phyloP scores from a whole-genome alignment of 2,797 vertebrate genomes.

The Eleutherodactylus coqui region DNA sequence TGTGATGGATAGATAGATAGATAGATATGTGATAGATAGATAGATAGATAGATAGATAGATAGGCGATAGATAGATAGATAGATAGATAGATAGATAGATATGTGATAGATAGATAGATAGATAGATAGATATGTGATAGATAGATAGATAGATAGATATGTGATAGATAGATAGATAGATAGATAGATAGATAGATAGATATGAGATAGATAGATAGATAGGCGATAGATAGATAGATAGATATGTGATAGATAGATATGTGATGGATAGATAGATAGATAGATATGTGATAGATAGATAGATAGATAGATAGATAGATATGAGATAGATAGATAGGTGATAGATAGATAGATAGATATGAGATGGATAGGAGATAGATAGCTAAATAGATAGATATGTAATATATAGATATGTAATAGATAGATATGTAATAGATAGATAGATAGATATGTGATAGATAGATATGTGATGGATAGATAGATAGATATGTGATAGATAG shows the following conservation, averaged over 20 bases:
- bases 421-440: background rate
- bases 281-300: background rate
- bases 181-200: background rate
- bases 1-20: background rate
- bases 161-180: background rate
- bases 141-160: background rate
- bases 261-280: background rate
- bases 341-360: background rate
- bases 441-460: background rate
- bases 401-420: too few relatives aligned
- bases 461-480: background rate
- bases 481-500: background rate
- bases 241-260: background rate
- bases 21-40: too few relatives aligned
- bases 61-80: background rate
- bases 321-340: background rate
- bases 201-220: background rate
- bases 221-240: background rate
- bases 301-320: background rate
- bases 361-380: background rate
- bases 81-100: too few relatives aligned
- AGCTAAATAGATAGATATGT: background rate
- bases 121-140: background rate
- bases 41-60: too few relatives aligned
- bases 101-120: background rate